Base-by-base conservation (phyloP, 2,888 invertebrate genomes). In the Neoaliturus tenellus region DNA sequence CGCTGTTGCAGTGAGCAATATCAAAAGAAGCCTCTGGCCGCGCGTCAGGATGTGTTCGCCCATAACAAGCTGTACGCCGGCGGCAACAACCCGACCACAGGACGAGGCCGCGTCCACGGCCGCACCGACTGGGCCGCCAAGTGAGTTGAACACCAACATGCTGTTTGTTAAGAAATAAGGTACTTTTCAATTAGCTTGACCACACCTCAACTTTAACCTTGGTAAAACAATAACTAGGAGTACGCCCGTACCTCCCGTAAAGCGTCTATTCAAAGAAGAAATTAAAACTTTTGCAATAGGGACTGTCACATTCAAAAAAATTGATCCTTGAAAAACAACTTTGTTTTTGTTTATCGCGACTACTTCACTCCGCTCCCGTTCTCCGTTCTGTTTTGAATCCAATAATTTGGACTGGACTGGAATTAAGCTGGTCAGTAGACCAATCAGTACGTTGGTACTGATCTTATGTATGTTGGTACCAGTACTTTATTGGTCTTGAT, bases 101-200 rank as follows among this genome's bases (percentile, higher is more conserved):
- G 75, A 12, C 82, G 67, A n/a, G 69, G 35, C 0, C 90, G 91
- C 69, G 88, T 91, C 41, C 91, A 91, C 83, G 93, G 93, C 62
- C 92, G 95, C 85, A 94, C 95, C 82, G 95, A 96, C 90, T 96
- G 96, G 96, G 95, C 96, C 83, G 95, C 96, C 85, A 96, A 96
- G 93, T 97, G 94, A 86, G 86, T 86, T 17, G 55, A 23, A 17
- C 62, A 5, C n/a, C n/a, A n/a, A 58, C 44, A 44, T 44, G 44
- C 44, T 14, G 10, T 44, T 44, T 14, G 10, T 12, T 14, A 44
- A 10, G 10, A 44, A 44, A 44, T 44, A 12, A 10, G 14, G 14
- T 10, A n/a, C n/a, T n/a, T n/a, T n/a, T n/a, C n/a, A n/a, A n/a
- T n/a, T n/a, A n/a, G n/a, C n/a, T n/a, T n/a, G n/a, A n/a, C n/a